phyloP scores from a whole-genome alignment of 92 coral and sea anemone genomes.

The Virgularia gustaviana region DNA sequence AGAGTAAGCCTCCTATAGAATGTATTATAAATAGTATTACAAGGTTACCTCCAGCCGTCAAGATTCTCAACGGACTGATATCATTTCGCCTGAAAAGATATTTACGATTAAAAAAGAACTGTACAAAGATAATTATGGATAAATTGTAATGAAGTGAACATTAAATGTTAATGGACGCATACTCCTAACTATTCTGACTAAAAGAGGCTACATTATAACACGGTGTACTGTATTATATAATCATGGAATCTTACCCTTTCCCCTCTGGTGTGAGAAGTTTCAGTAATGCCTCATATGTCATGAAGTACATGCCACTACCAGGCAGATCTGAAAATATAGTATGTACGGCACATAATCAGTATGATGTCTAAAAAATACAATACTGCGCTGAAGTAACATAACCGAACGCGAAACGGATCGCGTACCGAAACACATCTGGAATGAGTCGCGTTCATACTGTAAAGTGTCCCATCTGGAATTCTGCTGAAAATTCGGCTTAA shows the following conservation, averaged over 20 bases:
- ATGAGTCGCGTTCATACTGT: no score
- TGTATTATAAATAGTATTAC: no score
- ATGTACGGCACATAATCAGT: neutral
- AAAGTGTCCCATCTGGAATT: no score
- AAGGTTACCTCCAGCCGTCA: conserved; percentile 90
- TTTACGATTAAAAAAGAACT: neutral
- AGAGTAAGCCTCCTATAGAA: no score
- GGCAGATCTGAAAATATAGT: conserved; percentile 64
- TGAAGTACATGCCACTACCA: conserved; percentile 86
- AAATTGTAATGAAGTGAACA: neutral
- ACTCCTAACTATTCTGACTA: no score
- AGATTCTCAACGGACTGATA: conserved; percentile 73
- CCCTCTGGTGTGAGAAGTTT: conserved; percentile 73
- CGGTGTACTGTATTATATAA: no score
- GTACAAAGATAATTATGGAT: neutral
- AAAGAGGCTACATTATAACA: no score
- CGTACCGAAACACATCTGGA: neutral
- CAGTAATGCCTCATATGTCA: conserved; percentile 70
- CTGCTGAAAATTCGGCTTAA: no score
- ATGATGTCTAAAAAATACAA: neutral
- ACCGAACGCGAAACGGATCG: neutral
- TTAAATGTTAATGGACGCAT: neutral
- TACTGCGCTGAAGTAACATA: neutral
- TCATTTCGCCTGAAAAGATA: conserved; percentile 69
- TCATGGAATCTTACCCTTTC: conserved; percentile 76